Percentiles rank a stretch among this genome's conserved stretches.
phyloP scores from a whole-genome alignment of 1,140 invertebrate genomes.

The Temnothorax nylanderi region DNA sequence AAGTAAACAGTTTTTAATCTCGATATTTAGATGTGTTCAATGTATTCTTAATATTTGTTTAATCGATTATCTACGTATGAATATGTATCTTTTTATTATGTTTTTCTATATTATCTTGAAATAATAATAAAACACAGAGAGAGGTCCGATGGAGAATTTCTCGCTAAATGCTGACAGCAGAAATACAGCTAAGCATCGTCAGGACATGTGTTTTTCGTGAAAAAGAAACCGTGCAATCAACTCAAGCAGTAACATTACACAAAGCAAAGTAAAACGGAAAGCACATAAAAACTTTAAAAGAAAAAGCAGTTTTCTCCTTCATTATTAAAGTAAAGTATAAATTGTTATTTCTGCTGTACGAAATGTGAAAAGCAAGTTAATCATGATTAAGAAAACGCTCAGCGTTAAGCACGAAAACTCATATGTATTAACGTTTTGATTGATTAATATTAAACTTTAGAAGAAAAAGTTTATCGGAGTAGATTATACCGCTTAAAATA shows the following conservation, averaged over 20 bases:
- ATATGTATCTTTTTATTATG: background rate
- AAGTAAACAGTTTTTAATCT: background rate
- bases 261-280: background rate
- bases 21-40: background rate
- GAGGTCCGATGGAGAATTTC: constrained; percentile 4
- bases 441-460: background rate
- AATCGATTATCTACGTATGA: background rate
- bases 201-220: constrained; percentile 13
- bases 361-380: constrained; percentile 3
- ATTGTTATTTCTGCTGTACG: background rate
- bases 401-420: background rate
- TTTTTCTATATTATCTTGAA: background rate
- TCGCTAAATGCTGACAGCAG: constrained; percentile 19
- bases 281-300: constrained; percentile 12
- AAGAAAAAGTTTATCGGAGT: background rate
- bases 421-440: background rate
- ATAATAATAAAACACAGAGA: constrained; percentile 9
- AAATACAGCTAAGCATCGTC: constrained; percentile 1
- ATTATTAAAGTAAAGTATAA: constrained; percentile 18
- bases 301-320: constrained; percentile 4
- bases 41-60: background rate
- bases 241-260: constrained; percentile 23
- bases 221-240: constrained; percentile 39
- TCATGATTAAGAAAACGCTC: background rate
- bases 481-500: background rate